Evolutionary conservation across 2,888 invertebrate species (phyloP), one percentile per base, ranked within the genome.

Genomic region (Apamea sordens): DNA sequence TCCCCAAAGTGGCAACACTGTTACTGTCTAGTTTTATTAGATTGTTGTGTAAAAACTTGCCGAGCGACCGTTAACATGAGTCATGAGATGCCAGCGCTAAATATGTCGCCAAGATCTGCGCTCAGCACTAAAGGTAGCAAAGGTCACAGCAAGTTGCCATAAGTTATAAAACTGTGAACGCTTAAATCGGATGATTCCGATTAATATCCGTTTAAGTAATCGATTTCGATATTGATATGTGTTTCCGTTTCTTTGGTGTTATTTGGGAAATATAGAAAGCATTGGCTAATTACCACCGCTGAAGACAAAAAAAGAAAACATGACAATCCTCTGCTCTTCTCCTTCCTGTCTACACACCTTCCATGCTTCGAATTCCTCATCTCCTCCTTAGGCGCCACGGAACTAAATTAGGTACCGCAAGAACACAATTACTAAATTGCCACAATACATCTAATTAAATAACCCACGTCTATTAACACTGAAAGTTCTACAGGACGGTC

Each of bases 41-140:
- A 86, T 84, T 84, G 83, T 85, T 83, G 81, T 88, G 86, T 88
- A 90, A 91, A 90, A 90, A 89, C 80, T 84, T 56, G 79, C 79
- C 85, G 74, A 79, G 71, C 86, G 89, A 89, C 92, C 92, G 92
- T 92, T 92, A 91, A 85, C 44, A 85, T 92, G 92, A 92, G 70
- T 92, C 92, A 92, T 70, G 59, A 78, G 64, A 79, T 47, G 81
- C 76, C 73, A 78, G 78, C 15, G 74, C 89, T 86, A 86, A 84
- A 88, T 88, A 82, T 83, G 89, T 88, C 80, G 77, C 79, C 78
- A 74, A 84, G 86, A 84, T 87, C 81, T 88, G 89, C 85, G 76
- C 86, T 77, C 86, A 85, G 76, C 88, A 82, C 89, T 82, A 84
- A 77, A 76, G 76, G 85, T 79, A 74, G 82, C 76, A 82, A 82